Percentiles rank a stretch among this genome's conserved stretches.
phyloP scores from a whole-genome alignment of 2,888 invertebrate species.

The Parochlus steinenii region DNA sequence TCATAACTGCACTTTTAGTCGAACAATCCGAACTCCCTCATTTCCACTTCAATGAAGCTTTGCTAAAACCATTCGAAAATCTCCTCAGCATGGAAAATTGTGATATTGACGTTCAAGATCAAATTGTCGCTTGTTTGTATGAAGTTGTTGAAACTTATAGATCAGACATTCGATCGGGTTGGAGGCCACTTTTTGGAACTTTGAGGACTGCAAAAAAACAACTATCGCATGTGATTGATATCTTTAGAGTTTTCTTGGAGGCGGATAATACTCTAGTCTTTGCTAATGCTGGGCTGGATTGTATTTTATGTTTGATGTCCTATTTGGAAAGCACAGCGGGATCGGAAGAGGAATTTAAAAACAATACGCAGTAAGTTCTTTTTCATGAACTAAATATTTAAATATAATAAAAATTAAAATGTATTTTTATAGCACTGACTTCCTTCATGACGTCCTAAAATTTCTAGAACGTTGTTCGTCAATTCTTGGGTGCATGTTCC shows the following conservation, averaged over 20 bases:
- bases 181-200: slow-evolving; percentile 91
- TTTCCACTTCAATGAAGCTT: slow-evolving; percentile 89
- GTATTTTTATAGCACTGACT: slow-evolving; percentile 21
- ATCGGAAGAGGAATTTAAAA: slow-evolving; percentile 41
- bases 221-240: slow-evolving; percentile 59
- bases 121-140: slow-evolving; percentile 86
- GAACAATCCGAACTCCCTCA: slow-evolving; percentile 79
- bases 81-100: slow-evolving; percentile 83
- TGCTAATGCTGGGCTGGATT: slow-evolving; percentile 86
- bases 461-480: slow-evolving; percentile 74
- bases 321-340: slow-evolving; percentile 29
- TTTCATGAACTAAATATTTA: slow-evolving; percentile 21
- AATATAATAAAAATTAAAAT: slow-evolving; percentile 28
- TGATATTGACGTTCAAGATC: slow-evolving; percentile 83
- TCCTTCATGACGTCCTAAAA: slow-evolving; percentile 55
- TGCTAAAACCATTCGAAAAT: slow-evolving; percentile 90
- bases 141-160: slow-evolving; percentile 91
- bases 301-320: slow-evolving; percentile 74
- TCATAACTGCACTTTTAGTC: slow-evolving; percentile 71
- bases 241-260: slow-evolving; percentile 83
- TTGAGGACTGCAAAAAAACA: slow-evolving; percentile 61
- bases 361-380: slow-evolving; percentile 19
- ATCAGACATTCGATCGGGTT: slow-evolving; percentile 86
- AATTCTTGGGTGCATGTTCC: slow-evolving; percentile 81
- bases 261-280: slow-evolving; percentile 88